Evolutionary conservation across 2,113 vertebrate genomes (phyloP), one percentile per base, ranked within the genome.

Genomic region (Setophaga coronata): DNA sequence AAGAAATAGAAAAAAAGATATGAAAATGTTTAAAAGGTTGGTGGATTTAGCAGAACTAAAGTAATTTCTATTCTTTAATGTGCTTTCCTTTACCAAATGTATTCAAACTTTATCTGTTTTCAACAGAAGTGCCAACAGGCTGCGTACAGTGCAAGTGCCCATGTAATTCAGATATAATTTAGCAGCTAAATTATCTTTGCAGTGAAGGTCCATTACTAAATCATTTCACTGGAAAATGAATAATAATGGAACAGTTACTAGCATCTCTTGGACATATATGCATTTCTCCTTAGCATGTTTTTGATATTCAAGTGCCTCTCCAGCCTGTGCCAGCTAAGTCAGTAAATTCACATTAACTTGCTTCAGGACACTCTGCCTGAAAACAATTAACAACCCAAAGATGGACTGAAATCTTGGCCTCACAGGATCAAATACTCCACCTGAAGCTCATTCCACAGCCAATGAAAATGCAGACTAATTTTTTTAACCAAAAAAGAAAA

Each of bases 221-320:
- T 86, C 88, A 79, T 31, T 82, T 79, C 61, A 48, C 45, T 58
- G 62, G 70, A 91, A 95, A 97, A 94, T 85, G 77, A 94, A 45
- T 82, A 89, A 69, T 50, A 86, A 90, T 82, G 36, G 57, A 93
- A 88, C 14, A 67, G 45, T 82, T 86, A 87, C 60, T 20, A 82
- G 70, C 45, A 82, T 65, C 66, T 16, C 85, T 76, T 54, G 48
- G 79, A 80, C 47, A 67, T 10, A 19, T 4, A 70, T 33, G 56
- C 72, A 58, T 58, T 58, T 28, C 65, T 40, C 48, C 84, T 95
- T 54, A 86, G 88, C 50, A 82, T 34, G 54, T 17, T 96, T 95
- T 81, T 87, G 40, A 60, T 64, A 92, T 66, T 60, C 45, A 97
- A 94, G 56, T 12, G 65, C 56, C 58, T n/a, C 89, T 91, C 58